Conservation (phyloP, 1,140 invertebrate genomes). For the Drosophila orena region DNA sequence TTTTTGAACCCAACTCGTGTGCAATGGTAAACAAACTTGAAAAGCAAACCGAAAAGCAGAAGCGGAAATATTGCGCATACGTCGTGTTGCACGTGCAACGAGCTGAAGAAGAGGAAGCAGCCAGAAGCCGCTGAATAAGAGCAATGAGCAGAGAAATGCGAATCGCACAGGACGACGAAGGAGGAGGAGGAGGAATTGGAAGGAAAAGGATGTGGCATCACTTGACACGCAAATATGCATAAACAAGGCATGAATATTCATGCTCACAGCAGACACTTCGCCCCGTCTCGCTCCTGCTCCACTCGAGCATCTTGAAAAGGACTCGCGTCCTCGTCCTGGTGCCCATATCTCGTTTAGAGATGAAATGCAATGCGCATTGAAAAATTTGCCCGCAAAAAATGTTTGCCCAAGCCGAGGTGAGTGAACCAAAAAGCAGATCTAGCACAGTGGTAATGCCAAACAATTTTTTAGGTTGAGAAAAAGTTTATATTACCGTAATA, state of each 20-base stretch:
- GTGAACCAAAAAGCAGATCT: conserved; percentile 43
- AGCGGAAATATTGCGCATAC: conserved; percentile 69
- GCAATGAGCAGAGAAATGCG: conserved; percentile 40
- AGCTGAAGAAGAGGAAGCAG: conserved; percentile 1
- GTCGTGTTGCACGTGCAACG: conserved; percentile 51
- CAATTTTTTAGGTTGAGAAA: too few species aligned
- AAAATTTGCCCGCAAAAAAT: conserved; percentile 63
- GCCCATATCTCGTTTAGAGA: conserved; percentile 80
- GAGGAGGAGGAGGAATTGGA: conserved; percentile 18
- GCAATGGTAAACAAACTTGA: conserved; percentile 78
- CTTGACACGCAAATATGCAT: conserved; percentile 84
- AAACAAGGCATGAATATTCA: conserved; percentile 84
- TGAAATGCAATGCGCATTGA: conserved; percentile 84
- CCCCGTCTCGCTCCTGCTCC: conserved; percentile 14
- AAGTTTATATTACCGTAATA: too few species aligned
- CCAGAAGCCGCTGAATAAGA: conserved; percentile 26
- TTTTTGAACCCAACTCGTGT: conserved; percentile 15
- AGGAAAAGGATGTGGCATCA: conserved; percentile 46
- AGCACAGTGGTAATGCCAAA: conserved; percentile 19
- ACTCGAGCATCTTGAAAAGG: conserved; percentile 59
- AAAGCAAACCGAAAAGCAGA: conserved; percentile 48
- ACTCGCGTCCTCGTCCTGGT: conserved; percentile 47
- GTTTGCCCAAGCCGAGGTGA: conserved; percentile 64
- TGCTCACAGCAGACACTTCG: conserved; percentile 54
- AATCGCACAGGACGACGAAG: conserved; percentile 27